Evolutionary conservation across 2,888 invertebrate genomes (phyloP), one percentile per base, ranked within the genome.

Genomic region (Aphrophora alni): DNA sequence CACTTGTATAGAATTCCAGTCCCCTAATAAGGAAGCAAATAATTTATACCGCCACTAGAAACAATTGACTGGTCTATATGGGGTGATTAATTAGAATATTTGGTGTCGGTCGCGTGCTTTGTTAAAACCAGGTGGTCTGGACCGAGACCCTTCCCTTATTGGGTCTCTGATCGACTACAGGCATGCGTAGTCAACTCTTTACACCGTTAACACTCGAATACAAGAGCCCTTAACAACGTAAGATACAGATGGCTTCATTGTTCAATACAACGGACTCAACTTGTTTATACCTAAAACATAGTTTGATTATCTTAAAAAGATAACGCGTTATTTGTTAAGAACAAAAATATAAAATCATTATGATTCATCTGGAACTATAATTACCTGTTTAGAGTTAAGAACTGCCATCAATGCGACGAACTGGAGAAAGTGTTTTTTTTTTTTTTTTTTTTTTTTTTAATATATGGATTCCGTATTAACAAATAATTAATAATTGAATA

Each of bases 1-100:
- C 59, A 59, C 59, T 59, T 59, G 59, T 59, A 59, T 59, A 21
- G 59, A n/a, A 59, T 59, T 59, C 59, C 59, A 59, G 59, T 21
- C 59, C 7, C 59, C 59, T 59, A 59, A 59, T 59, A 59, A 59
- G 59, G 59, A 59, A 59, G 59, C 59, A n/a, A 59, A 59, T 59
- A 59, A 59, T 59, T 59, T 59, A 59, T 59, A 59, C 59, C 59
- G 59, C 59, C n/a, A 21, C 59, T 59, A 21, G 21, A 21, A 59
- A 59, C 59, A 59, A 59, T 59, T 59, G 59, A 59, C 59, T 21
- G 59, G 59, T 59, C 59, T 59, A 59, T 59, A 59, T 59, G 59
- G 59, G 21, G 59, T 59, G 59, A 59, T 59, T 59, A 59, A 59
- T 59, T 59, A 59, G 59, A 59, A 59, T 59, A 59, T 59, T 59